These are phyloP conservation scores for Cataglyphis livida DNA, from an alignment of 2,888 invertebrate genomes.

Conservation along the genomic window DNA sequence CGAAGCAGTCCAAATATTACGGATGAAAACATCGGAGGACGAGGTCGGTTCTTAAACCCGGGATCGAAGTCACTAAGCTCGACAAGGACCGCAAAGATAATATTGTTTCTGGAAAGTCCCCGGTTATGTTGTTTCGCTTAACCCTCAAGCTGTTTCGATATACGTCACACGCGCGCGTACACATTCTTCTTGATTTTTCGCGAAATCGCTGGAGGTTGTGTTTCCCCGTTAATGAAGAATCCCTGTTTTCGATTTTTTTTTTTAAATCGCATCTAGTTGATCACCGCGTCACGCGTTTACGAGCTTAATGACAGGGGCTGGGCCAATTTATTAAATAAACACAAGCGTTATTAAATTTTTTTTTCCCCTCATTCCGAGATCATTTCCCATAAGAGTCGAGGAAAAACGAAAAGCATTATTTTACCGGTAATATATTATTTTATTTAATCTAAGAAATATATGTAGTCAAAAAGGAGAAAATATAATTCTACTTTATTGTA, in stretches of 20 bases:
- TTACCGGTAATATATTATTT: not conserved
- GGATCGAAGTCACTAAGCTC: conserved; percentile 68
- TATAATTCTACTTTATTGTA: not conserved
- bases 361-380: not conserved
- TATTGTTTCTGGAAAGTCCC: conserved; percentile 67
- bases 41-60: conserved; percentile 52
- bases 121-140: conserved; percentile 40
- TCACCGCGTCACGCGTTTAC: conserved; percentile 39
- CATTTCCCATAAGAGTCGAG: conserved; percentile 2
- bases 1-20: conserved; percentile 61
- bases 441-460: not conserved
- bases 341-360: conserved; percentile 9
- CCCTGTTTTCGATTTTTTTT: conserved; percentile 41
- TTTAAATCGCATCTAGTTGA: conserved; percentile 35
- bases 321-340: conserved; percentile 40
- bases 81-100: conserved; percentile 73
- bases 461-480: not conserved
- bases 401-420: not conserved
- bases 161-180: conserved; percentile 23
- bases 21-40: conserved; percentile 45
- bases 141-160: conserved; percentile 32
- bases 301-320: not conserved
- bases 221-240: conserved; percentile 46
- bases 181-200: conserved; percentile 51
- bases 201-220: conserved; percentile 29